These are phyloP conservation scores for Platichthys stellatus DNA, from an alignment of 2,113 vertebrate species.

Conservation along the genomic window DNA sequence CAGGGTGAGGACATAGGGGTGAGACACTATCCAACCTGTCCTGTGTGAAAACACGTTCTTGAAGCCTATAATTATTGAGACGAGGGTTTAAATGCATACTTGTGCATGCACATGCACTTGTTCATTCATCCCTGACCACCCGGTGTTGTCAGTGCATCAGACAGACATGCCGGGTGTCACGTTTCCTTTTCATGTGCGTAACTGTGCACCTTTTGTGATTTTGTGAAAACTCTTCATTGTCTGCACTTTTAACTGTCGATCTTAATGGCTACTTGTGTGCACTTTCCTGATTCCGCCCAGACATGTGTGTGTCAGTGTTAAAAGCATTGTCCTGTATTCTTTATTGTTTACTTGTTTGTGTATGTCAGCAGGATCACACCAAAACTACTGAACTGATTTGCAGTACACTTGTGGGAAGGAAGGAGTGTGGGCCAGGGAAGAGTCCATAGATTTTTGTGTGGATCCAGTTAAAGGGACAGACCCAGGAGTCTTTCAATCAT, in stretches of 20 bases:
- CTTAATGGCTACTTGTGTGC: constrained; percentile 10
- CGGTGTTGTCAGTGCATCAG: constrained; percentile 23
- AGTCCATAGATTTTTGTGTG: too few species aligned
- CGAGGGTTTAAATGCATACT: neutral
- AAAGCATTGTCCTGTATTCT: neutral
- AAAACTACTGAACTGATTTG: too few species aligned
- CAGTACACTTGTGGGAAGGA: too few species aligned
- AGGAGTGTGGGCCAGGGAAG: too few species aligned
- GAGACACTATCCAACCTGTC: constrained; percentile 41
- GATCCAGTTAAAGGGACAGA: too few species aligned
- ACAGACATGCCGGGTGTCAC: constrained; percentile 36
- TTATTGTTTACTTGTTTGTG: too few species aligned
- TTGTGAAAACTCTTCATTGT: constrained; percentile 8
- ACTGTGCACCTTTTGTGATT: constrained; percentile 51
- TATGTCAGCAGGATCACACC: neutral
- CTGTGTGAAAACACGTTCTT: constrained; percentile 20
- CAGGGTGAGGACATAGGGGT: constrained; percentile 9
- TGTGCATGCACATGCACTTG: neutral
- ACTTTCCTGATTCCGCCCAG: neutral
- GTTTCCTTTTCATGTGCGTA: constrained; percentile 57
- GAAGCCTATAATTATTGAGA: constrained; percentile 38
- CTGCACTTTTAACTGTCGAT: neutral
- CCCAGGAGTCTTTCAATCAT: too few species aligned
- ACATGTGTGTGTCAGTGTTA: neutral
- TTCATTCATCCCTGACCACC: constrained; percentile 16